Percentiles rank a stretch among this genome's conserved stretches.
Conservation (phyloP, 2,888 invertebrate genomes). For the Cryptocephalus primarius region DNA sequence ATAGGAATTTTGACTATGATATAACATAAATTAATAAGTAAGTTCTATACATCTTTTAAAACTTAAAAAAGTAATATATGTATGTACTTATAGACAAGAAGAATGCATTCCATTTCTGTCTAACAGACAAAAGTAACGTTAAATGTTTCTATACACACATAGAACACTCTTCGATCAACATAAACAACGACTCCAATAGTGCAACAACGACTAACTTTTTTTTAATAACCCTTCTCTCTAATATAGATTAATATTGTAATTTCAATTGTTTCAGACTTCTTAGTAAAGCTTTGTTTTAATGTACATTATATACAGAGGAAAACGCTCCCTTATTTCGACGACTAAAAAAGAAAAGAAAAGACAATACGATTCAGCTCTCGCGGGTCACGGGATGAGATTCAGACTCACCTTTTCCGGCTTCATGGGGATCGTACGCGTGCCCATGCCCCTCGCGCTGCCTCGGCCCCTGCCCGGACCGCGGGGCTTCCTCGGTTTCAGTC, state of each 20-base stretch:
- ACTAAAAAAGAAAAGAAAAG: slow-evolving; percentile 15
- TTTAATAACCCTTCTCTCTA: slow-evolving; percentile 6
- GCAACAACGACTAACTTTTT: background rate
- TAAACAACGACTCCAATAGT: background rate
- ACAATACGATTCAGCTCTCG: background rate
- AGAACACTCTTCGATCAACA: no score
- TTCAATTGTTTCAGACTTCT: slow-evolving; percentile 15
- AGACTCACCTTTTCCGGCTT: slow-evolving; percentile 22
- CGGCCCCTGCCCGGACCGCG: slow-evolving; percentile 25
- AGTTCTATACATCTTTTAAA: slow-evolving; percentile 15
- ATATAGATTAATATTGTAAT: background rate
- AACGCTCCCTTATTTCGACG: slow-evolving; percentile 8
- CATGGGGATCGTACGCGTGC: slow-evolving; percentile 9
- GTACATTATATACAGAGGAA: slow-evolving; percentile 8
- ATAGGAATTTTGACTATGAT: slow-evolving; percentile 17
- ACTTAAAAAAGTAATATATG: slow-evolving; percentile 2
- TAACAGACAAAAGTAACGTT: no score
- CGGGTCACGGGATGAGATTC: background rate
- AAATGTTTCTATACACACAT: no score
- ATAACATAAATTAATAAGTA: slow-evolving; percentile 16
- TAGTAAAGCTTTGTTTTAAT: slow-evolving; percentile 14
- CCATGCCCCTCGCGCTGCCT: slow-evolving; percentile 3
- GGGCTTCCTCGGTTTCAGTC: slow-evolving; percentile 34
- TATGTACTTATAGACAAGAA: background rate
- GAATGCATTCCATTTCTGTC: background rate